Conservation (phyloP, 1,140 invertebrate genomes). For the Nylanderia fulva region DNA sequence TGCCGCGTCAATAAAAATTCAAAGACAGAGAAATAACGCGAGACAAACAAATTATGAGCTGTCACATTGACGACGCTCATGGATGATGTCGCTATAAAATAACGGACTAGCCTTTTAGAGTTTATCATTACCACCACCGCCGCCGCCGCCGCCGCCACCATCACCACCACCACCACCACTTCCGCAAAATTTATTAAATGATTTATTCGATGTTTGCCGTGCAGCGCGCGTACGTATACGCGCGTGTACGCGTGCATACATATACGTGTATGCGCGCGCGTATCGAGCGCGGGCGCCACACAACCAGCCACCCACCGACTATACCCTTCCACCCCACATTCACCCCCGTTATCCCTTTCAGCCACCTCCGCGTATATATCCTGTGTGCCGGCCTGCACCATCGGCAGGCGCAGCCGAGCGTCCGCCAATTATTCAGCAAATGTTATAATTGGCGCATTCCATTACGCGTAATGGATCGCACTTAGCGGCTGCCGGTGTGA, state of each 20-base stretch:
- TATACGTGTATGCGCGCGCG: slow-evolving; percentile 6
- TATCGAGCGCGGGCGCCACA: slow-evolving; percentile 59
- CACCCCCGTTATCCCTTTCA: slow-evolving; percentile 58
- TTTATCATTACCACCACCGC: slow-evolving; percentile 56
- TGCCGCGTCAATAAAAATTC: neutral
- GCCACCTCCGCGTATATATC: slow-evolving; percentile 57
- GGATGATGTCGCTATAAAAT: slow-evolving; percentile 57
- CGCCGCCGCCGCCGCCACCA: slow-evolving; percentile 26
- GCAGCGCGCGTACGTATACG: slow-evolving; percentile 45
- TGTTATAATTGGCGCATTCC: slow-evolving; percentile 86
- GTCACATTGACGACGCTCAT: slow-evolving; percentile 40
- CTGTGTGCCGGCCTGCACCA: slow-evolving; percentile 59
- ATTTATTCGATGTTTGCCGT: slow-evolving; percentile 81
- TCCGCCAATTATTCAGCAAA: slow-evolving; percentile 85
- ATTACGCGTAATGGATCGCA: slow-evolving; percentile 86
- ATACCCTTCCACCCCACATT: slow-evolving; percentile 15
- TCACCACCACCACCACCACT: slow-evolving; percentile 61
- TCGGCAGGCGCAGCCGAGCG: slow-evolving; percentile 73
- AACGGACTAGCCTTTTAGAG: slow-evolving; percentile 74
- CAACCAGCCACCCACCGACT: slow-evolving; percentile 18
- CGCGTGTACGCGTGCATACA: neutral
- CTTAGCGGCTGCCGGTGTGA: slow-evolving; percentile 81
- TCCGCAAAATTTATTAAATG: slow-evolving; percentile 76
- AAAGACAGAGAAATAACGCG: neutral
- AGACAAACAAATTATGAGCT: slow-evolving; percentile 35